These are phyloP conservation scores for Phyllotreta cruciferae DNA, from an alignment of 2,888 invertebrate genomes.

Conservation along the genomic window DNA sequence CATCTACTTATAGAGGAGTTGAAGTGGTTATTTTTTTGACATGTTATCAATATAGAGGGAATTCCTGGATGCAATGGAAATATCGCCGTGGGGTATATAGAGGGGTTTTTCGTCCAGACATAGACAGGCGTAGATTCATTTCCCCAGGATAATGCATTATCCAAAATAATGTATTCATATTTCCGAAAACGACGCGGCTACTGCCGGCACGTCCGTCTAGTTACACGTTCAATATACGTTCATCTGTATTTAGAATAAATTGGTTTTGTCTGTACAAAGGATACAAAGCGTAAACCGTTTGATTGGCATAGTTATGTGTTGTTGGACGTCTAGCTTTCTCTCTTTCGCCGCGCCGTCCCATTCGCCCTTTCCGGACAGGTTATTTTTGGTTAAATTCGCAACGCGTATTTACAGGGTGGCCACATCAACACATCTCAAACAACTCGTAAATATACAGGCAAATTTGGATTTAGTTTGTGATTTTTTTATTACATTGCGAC, in stretches of 20 bases:
- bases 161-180: conserved; percentile 43
- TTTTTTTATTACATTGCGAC: no score
- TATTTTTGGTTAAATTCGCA: conserved; percentile 26
- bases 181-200: conserved; percentile 38
- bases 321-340: conserved; percentile 38
- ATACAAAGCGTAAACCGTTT: conserved; percentile 51
- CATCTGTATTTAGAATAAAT: conserved; percentile 46
- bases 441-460: no score
- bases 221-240: conserved; percentile 39
- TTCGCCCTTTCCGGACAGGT: conserved; percentile 27
- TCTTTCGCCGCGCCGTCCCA: conserved; percentile 23
- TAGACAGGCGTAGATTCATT: conserved; percentile 34
- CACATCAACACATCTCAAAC: no score
- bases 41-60: no score
- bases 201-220: conserved; percentile 32
- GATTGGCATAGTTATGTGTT: conserved; percentile 51
- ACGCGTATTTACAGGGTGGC: conserved; percentile 19
- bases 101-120: conserved; percentile 20
- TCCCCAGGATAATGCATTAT: conserved; percentile 37
- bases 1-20: conserved; percentile 7
- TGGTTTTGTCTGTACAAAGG: conserved; percentile 47
- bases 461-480: no score
- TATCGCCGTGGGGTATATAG: not conserved
- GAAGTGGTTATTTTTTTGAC: no score
- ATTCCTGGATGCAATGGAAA: not conserved